These are phyloP conservation scores for Muscicapa comitata DNA, from an alignment of 2,797 vertebrate genomes.

Conservation along the genomic window DNA sequence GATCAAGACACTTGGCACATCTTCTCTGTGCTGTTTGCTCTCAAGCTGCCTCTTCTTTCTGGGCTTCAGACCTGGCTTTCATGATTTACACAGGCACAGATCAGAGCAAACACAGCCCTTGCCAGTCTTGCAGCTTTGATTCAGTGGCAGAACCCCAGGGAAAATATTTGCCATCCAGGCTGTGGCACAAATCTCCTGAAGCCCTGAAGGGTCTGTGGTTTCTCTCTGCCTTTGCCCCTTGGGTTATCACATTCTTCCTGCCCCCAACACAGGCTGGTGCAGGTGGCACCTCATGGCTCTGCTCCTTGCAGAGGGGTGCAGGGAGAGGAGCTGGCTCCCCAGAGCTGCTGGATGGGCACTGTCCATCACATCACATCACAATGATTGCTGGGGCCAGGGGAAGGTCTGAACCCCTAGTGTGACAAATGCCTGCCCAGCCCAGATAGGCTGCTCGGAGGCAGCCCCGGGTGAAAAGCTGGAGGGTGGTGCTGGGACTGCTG, in stretches of 20 bases:
- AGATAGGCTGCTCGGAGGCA: background rate
- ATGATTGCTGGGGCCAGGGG: background rate
- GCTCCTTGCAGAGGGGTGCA: background rate
- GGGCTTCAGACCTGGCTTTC: background rate
- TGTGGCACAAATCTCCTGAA: background rate
- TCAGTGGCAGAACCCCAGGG: background rate
- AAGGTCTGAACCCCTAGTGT: background rate
- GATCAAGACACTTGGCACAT: background rate
- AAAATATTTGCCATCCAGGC: background rate
- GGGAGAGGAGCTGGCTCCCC: background rate
- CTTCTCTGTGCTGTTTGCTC: background rate
- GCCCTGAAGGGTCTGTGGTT: background rate
- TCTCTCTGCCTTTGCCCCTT: background rate
- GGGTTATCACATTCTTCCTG: background rate
- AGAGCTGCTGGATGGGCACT: background rate
- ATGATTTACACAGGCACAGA: background rate
- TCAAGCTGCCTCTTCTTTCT: background rate
- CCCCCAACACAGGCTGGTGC: accelerated
- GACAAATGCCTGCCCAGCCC: background rate
- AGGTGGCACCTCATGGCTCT: background rate
- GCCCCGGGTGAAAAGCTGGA: background rate
- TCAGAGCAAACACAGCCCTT: background rate
- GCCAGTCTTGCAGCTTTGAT: background rate
- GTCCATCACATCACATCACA: background rate
- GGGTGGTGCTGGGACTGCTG: background rate